Evolutionary conservation across 1,140 invertebrate species (phyloP).

Genomic region (Rhynchophorus ferrugineus): DNA sequence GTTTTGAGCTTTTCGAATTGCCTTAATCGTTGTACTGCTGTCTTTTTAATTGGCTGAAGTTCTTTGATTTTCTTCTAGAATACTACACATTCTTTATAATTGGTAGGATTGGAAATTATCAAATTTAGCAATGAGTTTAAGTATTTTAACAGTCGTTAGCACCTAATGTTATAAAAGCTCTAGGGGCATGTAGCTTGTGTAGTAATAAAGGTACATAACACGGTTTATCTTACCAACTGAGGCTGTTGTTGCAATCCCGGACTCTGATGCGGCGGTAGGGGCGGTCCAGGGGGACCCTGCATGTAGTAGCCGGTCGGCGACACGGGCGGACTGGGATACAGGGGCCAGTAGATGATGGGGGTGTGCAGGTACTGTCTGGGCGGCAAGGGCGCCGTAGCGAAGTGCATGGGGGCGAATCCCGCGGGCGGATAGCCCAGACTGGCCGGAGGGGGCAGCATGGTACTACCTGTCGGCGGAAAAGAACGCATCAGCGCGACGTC

Average conservation of each 20-base stretch:
- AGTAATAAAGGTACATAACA: too few relatives aligned
- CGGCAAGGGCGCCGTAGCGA: slow-evolving; percentile 40
- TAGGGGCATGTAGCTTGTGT: too few relatives aligned
- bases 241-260: slow-evolving; percentile 27
- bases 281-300: slow-evolving; percentile 44
- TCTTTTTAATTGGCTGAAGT: too few relatives aligned
- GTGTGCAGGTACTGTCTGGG: slow-evolving; percentile 46
- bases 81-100: too few relatives aligned
- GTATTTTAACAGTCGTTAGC: too few relatives aligned
- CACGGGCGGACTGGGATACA: slow-evolving; percentile 83
- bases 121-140: too few relatives aligned
- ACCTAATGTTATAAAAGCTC: too few relatives aligned
- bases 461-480: slow-evolving; percentile 43
- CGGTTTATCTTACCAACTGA: slow-evolving; percentile 36
- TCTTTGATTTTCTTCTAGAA: too few relatives aligned
- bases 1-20: too few relatives aligned
- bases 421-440: slow-evolving; percentile 41
- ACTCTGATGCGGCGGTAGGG: slow-evolving; percentile 18
- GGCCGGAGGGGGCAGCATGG: slow-evolving; percentile 28
- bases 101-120: too few relatives aligned
- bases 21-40: too few relatives aligned
- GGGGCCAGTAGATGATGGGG: slow-evolving; percentile 72
- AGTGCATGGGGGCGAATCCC: slow-evolving; percentile 38
- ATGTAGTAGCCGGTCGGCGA: slow-evolving; percentile 79
- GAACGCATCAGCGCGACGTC: neutral